phyloP scores from a whole-genome alignment of 2,113 vertebrate species.

The Hippolais icterina region DNA sequence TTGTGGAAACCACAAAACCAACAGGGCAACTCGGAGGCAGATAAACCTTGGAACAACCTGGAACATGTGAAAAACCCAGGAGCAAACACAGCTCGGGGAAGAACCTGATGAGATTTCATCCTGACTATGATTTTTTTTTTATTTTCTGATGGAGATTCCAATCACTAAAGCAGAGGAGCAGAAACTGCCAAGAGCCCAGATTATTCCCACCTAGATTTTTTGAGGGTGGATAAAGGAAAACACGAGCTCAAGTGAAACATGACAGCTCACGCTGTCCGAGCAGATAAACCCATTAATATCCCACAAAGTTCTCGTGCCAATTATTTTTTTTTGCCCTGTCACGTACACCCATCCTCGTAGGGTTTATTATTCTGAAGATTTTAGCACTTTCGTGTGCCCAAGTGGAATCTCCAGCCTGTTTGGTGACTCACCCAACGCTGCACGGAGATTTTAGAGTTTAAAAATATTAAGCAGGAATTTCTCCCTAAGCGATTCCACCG shows the following conservation, averaged over 20 bases:
- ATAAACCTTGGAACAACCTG: not conserved
- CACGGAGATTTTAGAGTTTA: not conserved
- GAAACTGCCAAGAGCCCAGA: not conserved
- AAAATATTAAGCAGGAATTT: not conserved
- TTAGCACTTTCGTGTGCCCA: not conserved
- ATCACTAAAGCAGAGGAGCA: not conserved
- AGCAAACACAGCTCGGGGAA: not conserved
- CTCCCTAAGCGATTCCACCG: not conserved
- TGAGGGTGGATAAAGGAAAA: not conserved
- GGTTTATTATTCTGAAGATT: not conserved
- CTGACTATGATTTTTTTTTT: rapidly evolving
- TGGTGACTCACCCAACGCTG: not conserved
- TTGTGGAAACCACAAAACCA: not conserved
- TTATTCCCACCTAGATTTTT: not conserved
- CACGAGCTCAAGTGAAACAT: not conserved
- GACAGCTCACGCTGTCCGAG: not conserved
- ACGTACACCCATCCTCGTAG: rapidly evolving
- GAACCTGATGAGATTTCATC: not conserved
- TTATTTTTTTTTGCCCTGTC: not conserved
- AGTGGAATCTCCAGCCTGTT: not conserved
- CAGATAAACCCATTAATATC: constrained; percentile 4
- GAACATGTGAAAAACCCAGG: not conserved
- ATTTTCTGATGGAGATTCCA: not conserved
- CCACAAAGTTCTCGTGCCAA: not conserved
- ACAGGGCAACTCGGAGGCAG: not conserved